Base-by-base conservation (phyloP, 1,140 invertebrate species). In the Drosophila cardini region DNA sequence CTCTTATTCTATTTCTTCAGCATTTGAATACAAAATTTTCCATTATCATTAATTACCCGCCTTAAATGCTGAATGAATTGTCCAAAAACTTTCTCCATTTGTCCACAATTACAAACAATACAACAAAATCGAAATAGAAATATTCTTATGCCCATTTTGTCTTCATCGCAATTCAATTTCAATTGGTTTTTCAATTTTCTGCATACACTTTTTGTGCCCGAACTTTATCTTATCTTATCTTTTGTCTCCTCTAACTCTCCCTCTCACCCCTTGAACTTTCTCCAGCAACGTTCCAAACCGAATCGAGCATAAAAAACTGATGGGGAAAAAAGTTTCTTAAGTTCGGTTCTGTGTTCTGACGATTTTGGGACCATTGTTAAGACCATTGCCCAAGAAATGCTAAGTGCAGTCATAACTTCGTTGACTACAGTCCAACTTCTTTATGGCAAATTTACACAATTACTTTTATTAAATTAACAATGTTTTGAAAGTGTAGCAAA, bases 171-270 rank as follows among this genome's bases (percentile, higher is more conserved):
- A 1, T 18, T n/a, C n/a, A n/a, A n/a, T n/a, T 89, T 89, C 84
- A 89, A 89, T 89, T 89, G 84, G 85, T 77, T 89, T 89, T 89
- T 89, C 84, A 75, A 85, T 87, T 87, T 87, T 80, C 76, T 83
- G 79, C 83, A 71, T 76, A 87, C 84, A 83, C 84, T 89, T 89
- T 80, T 70, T 64, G 69, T 55, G 43, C 46, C 46, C 42, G 11
- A 70, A 57, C 74, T 73, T 80, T 67, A 65, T 70, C 55, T 75
- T 82, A 86, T 86, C 77, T 71, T 76, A 82, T 86, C 71, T 85
- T 77, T 81, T 68, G 53, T 67, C 63, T 72, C 32, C 11, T 43
- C 0, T 34, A 52, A 21, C 34, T 13, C 60, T 60, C n/a, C n/a
- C n/a, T n/a, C n/a, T n/a, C n/a, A n/a, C 63, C 68, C 32, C 11